These are phyloP conservation scores for Ictalurus furcatus DNA, from an alignment of 2,113 vertebrate species.

Conservation along the genomic window DNA sequence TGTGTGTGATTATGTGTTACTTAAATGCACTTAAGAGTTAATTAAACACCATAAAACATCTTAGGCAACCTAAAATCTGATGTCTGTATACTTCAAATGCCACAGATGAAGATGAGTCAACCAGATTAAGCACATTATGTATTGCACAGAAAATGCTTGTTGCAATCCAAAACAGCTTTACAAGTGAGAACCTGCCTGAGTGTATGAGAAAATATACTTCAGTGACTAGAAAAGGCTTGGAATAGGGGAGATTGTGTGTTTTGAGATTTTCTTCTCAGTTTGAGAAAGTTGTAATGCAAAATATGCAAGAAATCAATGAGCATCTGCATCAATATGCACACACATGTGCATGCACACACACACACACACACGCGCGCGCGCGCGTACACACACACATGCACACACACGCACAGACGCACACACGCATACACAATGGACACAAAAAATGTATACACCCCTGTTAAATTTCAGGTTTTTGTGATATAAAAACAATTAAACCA, in stretches of 20 bases:
- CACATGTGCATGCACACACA: background rate
- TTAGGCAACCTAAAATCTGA: slow-evolving; percentile 29
- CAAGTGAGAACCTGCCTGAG: slow-evolving; percentile 20
- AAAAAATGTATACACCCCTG: background rate
- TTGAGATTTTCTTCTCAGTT: background rate
- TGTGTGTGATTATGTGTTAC: background rate
- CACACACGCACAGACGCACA: background rate
- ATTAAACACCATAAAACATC: slow-evolving; percentile 20
- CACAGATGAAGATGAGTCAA: slow-evolving; percentile 22
- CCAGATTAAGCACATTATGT: slow-evolving; percentile 33
- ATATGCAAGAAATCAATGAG: background rate
- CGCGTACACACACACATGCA: background rate
- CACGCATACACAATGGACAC: background rate
- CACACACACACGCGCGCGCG: background rate
- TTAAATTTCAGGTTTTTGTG: background rate
- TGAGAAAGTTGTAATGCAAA: background rate
- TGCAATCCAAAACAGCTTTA: slow-evolving; percentile 27
- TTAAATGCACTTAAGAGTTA: slow-evolving; percentile 3
- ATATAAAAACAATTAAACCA: no score
- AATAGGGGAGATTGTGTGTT: background rate
- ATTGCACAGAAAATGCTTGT: slow-evolving; percentile 30
- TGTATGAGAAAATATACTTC: background rate
- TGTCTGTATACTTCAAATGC: slow-evolving; percentile 14
- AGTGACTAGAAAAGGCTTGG: background rate
- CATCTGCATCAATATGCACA: background rate